Evolutionary conservation across 1,140 invertebrate species (phyloP).

Genomic region (Drosophila cardini): DNA sequence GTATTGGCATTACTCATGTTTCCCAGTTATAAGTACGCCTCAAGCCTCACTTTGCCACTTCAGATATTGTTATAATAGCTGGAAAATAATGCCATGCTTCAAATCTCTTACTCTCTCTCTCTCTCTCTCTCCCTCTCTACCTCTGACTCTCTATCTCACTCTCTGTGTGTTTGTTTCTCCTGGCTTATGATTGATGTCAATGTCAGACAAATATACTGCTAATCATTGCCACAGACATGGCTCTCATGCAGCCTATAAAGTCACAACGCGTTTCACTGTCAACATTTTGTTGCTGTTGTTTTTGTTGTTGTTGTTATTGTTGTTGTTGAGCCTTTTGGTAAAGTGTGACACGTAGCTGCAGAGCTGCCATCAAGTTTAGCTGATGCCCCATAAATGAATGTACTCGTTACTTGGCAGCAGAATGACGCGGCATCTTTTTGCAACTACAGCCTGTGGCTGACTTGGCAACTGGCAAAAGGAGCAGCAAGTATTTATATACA

Average conservation of each 20-base stretch:
- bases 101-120: background rate
- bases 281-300: slow-evolving; percentile 43
- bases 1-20: background rate
- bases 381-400: slow-evolving; percentile 67
- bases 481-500: slow-evolving; percentile 54
- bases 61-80: slow-evolving; percentile 29
- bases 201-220: slow-evolving; percentile 67
- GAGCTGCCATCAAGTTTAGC: slow-evolving; percentile 41
- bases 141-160: background rate
- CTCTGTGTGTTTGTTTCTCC: background rate
- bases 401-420: slow-evolving; percentile 46
- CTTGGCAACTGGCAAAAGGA: slow-evolving; percentile 77
- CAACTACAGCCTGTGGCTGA: slow-evolving; percentile 39
- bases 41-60: slow-evolving; percentile 22
- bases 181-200: slow-evolving; percentile 51
- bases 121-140: too few relatives aligned
- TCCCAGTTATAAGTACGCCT: slow-evolving; percentile 3
- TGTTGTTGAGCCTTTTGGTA: slow-evolving; percentile 23
- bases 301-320: slow-evolving; percentile 24
- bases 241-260: slow-evolving; percentile 8
- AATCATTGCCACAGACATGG: slow-evolving; percentile 41
- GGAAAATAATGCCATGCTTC: slow-evolving; percentile 16
- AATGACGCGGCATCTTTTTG: slow-evolving; percentile 19
- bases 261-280: slow-evolving; percentile 24
- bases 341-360: slow-evolving; percentile 45